Evolutionary conservation across 1,140 invertebrate species (phyloP).

Genomic region (Pinna nobilis): DNA sequence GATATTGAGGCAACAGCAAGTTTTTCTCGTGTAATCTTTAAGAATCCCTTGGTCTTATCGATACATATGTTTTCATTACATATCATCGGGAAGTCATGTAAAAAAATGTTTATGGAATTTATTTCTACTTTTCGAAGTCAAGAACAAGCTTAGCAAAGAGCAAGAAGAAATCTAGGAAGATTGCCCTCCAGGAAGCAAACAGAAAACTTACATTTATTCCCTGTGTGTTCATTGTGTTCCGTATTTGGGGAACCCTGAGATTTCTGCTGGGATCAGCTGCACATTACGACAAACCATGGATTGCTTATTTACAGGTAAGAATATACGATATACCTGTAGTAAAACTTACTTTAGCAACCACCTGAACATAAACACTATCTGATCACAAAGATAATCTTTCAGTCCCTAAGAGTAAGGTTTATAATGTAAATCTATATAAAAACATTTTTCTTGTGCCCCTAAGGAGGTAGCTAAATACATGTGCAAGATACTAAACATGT

Average conservation of each 20-base stretch:
- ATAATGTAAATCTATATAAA: too few relatives aligned
- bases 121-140: slow-evolving; percentile 20
- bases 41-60: not conserved
- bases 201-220: slow-evolving; percentile 65
- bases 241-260: slow-evolving; percentile 64
- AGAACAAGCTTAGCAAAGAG: slow-evolving; percentile 30
- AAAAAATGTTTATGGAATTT: not conserved
- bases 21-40: too few relatives aligned
- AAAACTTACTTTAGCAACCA: too few relatives aligned
- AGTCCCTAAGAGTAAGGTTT: too few relatives aligned
- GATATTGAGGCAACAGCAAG: too few relatives aligned
- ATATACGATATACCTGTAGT: too few relatives aligned
- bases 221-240: slow-evolving; percentile 61
- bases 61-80: not conserved
- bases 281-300: slow-evolving; percentile 56
- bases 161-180: slow-evolving; percentile 28
- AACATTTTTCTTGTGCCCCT: too few relatives aligned
- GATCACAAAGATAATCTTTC: too few relatives aligned
- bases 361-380: too few relatives aligned
- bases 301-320: slow-evolving; percentile 61
- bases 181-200: slow-evolving; percentile 60
- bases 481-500: too few relatives aligned
- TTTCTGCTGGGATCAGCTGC: slow-evolving; percentile 61
- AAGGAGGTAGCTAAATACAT: too few relatives aligned
- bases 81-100: not conserved